Evolutionary conservation across 2,797 vertebrate species (phyloP).

Genomic region (Myotis vivesi): DNA sequence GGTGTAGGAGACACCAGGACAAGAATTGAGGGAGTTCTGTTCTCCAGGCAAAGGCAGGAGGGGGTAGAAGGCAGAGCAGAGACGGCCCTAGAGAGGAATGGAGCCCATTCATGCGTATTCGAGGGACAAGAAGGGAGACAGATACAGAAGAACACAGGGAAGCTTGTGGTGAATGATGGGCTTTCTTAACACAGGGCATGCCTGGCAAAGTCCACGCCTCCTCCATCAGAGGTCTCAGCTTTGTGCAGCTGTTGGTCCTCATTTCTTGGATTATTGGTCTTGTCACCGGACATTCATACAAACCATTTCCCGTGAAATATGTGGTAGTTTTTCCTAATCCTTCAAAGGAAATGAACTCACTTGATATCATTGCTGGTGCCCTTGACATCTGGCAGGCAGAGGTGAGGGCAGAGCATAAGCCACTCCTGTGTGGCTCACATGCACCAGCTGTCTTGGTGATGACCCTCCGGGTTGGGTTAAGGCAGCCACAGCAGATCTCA

Average conservation of each 20-base stretch:
- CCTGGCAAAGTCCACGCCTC: not conserved
- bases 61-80: not conserved
- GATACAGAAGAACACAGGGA: not conserved
- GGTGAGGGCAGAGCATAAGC: not conserved
- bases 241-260: not conserved
- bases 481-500: not conserved
- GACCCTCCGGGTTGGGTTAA: not conserved
- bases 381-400: not conserved
- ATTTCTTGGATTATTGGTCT: not conserved
- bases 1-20: not conserved
- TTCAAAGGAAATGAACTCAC: not conserved
- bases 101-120: no score
- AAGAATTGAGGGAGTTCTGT: rapidly evolving
- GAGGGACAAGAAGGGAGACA: not conserved
- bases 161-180: not conserved
- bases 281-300: not conserved
- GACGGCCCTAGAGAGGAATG: not conserved
- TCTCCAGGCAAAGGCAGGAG: not conserved
- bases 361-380: not conserved
- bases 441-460: not conserved
- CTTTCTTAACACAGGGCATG: not conserved
- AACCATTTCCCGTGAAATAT: not conserved
- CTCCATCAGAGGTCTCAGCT: not conserved
- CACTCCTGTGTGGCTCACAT: rapidly evolving
- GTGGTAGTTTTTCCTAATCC: not conserved